Conservation (phyloP, 2,113 vertebrate species). For the Ivindomyrus marchei region DNA sequence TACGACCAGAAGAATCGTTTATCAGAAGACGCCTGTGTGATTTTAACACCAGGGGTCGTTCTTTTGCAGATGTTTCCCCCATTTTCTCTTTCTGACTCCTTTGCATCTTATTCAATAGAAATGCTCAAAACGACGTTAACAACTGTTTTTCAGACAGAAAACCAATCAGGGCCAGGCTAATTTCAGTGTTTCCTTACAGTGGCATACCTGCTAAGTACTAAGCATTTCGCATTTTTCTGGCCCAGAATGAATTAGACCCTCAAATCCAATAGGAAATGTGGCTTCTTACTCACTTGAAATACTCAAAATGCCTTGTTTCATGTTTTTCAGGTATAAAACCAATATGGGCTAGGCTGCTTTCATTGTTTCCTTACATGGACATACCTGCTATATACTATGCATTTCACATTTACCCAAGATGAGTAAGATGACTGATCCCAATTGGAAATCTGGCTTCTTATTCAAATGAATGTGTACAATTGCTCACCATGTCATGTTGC, state of each 20-base stretch:
- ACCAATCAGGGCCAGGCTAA: neutral
- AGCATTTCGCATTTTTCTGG: neutral
- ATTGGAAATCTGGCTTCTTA: neutral
- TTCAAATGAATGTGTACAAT: neutral
- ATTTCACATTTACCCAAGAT: neutral
- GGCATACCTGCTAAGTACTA: neutral
- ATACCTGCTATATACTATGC: neutral
- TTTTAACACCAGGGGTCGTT: neutral
- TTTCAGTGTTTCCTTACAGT: neutral
- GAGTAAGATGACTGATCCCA: neutral
- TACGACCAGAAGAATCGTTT: neutral
- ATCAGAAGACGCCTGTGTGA: neutral
- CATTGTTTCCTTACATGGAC: neutral
- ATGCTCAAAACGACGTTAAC: neutral
- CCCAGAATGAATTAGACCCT: neutral
- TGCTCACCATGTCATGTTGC: neutral
- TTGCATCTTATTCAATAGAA: neutral
- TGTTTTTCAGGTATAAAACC: neutral
- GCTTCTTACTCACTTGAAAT: neutral
- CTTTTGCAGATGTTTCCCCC: neutral
- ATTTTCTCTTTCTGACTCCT: neutral
- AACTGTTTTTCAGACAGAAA: no score
- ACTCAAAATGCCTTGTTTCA: neutral
- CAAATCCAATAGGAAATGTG: neutral
- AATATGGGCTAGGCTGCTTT: neutral